Percentiles rank a stretch among this genome's conserved stretches.
Evolutionary conservation across 2,113 vertebrate species (phyloP).

Genomic region (Pao palembangensis): DNA sequence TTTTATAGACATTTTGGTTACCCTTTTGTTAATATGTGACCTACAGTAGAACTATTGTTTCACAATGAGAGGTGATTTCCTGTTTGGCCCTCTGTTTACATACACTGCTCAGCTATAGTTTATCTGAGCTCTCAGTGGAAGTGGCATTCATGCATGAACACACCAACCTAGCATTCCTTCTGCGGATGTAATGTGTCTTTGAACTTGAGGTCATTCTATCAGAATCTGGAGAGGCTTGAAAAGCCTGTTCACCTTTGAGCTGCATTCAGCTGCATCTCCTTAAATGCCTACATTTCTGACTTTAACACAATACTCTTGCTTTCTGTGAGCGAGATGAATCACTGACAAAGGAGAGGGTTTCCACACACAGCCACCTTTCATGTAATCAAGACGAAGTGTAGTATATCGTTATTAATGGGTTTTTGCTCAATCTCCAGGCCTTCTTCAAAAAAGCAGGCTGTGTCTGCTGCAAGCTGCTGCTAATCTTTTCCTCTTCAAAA

Average conservation of each 20-base stretch:
- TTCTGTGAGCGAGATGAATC: too few species aligned
- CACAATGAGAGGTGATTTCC: too few species aligned
- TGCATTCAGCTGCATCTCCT: conserved; percentile 18
- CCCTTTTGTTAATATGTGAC: conserved; percentile 54
- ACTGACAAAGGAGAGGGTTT: too few species aligned
- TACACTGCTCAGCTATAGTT: not conserved
- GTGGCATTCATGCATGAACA: conserved; percentile 16
- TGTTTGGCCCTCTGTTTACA: too few species aligned
- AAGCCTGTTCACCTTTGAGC: conserved; percentile 32
- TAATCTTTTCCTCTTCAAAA: not conserved
- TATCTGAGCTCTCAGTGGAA: conserved; percentile 45
- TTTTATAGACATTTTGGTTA: conserved; percentile 37
- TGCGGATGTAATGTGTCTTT: conserved; percentile 33
- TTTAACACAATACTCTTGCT: too few species aligned
- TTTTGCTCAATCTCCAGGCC: too few species aligned
- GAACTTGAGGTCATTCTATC: conserved; percentile 20
- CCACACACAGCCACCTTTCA: too few species aligned
- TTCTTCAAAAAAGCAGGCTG: not conserved
- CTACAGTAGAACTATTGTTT: conserved; percentile 9
- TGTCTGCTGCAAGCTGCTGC: not conserved
- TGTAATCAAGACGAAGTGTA: too few species aligned
- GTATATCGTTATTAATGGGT: too few species aligned
- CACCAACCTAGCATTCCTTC: conserved; percentile 33
- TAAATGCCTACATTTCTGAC: not conserved
- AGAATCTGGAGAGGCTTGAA: conserved; percentile 44